These are phyloP conservation scores for Brevimyrus niger DNA, from an alignment of 2,113 vertebrate genomes.

Conservation along the genomic window DNA sequence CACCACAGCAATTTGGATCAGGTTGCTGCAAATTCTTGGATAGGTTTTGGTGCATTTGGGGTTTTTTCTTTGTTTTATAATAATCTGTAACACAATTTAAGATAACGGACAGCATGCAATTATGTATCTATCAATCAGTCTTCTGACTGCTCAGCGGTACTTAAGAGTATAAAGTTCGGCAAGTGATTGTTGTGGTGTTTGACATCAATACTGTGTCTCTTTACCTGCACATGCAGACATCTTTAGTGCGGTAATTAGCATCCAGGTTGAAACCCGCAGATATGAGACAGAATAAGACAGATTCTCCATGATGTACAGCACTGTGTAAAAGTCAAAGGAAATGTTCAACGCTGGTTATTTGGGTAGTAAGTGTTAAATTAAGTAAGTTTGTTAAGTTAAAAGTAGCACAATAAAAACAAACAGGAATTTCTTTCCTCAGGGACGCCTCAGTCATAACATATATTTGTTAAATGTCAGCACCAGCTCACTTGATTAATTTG, in stretches of 20 bases:
- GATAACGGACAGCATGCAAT: not conserved
- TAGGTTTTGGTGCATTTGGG: not conserved
- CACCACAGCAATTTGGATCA: not conserved
- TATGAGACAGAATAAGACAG: not conserved
- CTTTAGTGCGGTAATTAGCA: not conserved
- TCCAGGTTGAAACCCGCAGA: not conserved
- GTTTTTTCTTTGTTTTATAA: not conserved
- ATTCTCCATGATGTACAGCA: not conserved
- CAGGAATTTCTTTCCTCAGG: not conserved
- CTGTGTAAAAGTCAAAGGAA: not conserved
- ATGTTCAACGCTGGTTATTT: not conserved
- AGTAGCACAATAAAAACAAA: not conserved
- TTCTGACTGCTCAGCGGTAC: not conserved
- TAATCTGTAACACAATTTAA: not conserved
- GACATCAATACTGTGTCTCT: not conserved
- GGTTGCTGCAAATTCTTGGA: not conserved
- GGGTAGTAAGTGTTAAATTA: not conserved
- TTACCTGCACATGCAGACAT: not conserved
- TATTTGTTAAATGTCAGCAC: not conserved
- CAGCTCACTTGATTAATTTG: not conserved
- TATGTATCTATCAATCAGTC: not conserved
- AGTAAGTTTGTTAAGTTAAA: not conserved
- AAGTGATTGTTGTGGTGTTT: not conserved
- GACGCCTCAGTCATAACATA: not conserved
- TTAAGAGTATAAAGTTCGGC: not conserved